A percentile compares a stretch with the other conserved stretches of the same genome.
Conservation (phyloP, 2,113 vertebrate species). For the Chamaetylas fuelleborni region DNA sequence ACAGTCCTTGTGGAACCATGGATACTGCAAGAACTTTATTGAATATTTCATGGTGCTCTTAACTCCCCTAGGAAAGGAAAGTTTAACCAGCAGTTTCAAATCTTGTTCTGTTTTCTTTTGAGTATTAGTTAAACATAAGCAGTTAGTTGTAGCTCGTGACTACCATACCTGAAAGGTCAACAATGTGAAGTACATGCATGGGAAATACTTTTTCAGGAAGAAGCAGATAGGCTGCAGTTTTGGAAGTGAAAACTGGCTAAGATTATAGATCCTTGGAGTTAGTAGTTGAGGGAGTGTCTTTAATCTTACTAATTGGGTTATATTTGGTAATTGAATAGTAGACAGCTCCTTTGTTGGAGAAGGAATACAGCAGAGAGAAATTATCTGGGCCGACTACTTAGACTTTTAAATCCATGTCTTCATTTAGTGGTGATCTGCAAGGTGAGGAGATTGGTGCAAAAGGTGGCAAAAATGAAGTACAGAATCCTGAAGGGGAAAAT, state of each 20-base stretch:
- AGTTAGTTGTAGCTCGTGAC: neutral
- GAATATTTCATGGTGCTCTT: neutral
- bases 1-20: neutral
- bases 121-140: neutral
- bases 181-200: neutral
- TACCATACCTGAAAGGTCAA: neutral
- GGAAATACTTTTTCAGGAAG: neutral
- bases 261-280: neutral
- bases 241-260: neutral
- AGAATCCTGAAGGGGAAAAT: neutral
- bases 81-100: neutral
- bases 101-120: neutral
- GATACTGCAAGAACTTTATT: neutral
- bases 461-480: neutral
- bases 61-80: neutral
- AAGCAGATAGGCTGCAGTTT: neutral
- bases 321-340: neutral
- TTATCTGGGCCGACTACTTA: neutral
- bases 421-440: neutral
- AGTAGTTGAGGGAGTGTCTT: neutral
- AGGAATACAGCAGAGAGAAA: neutral
- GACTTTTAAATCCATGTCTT: neutral
- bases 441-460: neutral
- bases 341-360: neutral
- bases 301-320: neutral